These are phyloP conservation scores for Bemisia tabaci DNA, from an alignment of 1,140 invertebrate species.

Conservation along the genomic window DNA sequence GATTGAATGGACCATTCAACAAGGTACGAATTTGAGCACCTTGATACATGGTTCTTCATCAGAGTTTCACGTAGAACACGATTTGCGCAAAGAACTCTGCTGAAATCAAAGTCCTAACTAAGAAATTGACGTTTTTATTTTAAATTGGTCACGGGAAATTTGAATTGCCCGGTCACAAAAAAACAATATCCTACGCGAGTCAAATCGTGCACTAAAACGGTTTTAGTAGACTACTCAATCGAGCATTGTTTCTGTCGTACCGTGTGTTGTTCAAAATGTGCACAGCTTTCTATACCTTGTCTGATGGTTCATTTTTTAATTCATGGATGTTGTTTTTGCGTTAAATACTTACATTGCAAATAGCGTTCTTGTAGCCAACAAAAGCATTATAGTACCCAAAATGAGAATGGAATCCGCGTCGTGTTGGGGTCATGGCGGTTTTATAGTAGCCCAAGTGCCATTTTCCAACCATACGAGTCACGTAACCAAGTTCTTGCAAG, in stretches of 20 bases:
- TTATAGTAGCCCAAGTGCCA: slow-evolving; percentile 51
- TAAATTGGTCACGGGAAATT: background rate
- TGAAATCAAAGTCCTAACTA: background rate
- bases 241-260: too few relatives aligned
- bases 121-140: background rate
- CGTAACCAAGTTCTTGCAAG: slow-evolving; percentile 44
- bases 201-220: too few relatives aligned
- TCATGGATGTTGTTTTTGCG: slow-evolving; percentile 21
- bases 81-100: background rate
- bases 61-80: too few relatives aligned
- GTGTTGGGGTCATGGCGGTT: slow-evolving; percentile 42
- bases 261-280: too few relatives aligned
- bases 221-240: too few relatives aligned
- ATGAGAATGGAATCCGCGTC: slow-evolving; percentile 49
- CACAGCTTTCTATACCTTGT: background rate
- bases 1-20: too few relatives aligned
- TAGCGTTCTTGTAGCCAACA: slow-evolving; percentile 47
- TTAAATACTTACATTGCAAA: too few relatives aligned
- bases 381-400: slow-evolving; percentile 48
- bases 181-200: too few relatives aligned
- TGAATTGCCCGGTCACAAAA: too few relatives aligned
- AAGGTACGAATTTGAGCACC: too few relatives aligned
- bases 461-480: slow-evolving; percentile 52
- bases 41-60: too few relatives aligned
- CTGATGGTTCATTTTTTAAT: background rate